Percentiles rank a stretch among this genome's conserved stretches.
Evolutionary conservation across 2,113 vertebrate genomes (phyloP).

Genomic region (Nansenia antarctica): DNA sequence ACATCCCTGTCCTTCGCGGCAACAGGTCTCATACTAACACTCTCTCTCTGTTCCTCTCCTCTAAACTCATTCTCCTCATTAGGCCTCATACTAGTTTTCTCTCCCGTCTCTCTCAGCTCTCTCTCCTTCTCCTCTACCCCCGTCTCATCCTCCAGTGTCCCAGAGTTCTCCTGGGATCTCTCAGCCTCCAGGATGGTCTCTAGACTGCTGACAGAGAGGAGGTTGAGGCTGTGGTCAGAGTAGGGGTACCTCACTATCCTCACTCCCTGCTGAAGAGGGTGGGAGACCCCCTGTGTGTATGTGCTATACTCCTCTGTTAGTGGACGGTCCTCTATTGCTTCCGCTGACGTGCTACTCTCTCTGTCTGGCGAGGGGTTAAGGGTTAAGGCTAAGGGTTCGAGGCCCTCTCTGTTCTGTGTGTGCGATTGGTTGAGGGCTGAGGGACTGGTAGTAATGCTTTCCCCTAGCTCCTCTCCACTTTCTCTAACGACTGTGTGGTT

Average conservation of each 20-base stretch:
- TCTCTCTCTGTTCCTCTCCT: background rate
- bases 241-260: conserved; percentile 9
- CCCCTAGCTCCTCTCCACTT: conserved; percentile 12
- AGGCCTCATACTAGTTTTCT: conserved; percentile 18
- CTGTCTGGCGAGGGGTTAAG: conserved; percentile 4
- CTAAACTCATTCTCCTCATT: conserved; percentile 19
- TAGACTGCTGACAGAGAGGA: conserved; percentile 40
- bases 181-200: conserved; percentile 61
- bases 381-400: background rate
- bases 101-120: no score
- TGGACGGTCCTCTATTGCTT: conserved; percentile 7
- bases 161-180: conserved; percentile 24
- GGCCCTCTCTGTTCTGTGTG: conserved; percentile 9
- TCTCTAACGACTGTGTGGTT: background rate
- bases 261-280: conserved; percentile 15
- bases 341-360: background rate
- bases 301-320: conserved; percentile 4
- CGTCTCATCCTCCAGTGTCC: conserved; percentile 15
- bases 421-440: background rate
- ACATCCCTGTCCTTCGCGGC: conserved; percentile 11
- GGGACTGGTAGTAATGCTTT: background rate
- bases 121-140: conserved; percentile 8
- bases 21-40: conserved; percentile 22
- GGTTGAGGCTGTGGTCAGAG: conserved; percentile 31
- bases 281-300: background rate